phyloP scores from a whole-genome alignment of 2,113 vertebrate species.

The Colistium nudipinnis region DNA sequence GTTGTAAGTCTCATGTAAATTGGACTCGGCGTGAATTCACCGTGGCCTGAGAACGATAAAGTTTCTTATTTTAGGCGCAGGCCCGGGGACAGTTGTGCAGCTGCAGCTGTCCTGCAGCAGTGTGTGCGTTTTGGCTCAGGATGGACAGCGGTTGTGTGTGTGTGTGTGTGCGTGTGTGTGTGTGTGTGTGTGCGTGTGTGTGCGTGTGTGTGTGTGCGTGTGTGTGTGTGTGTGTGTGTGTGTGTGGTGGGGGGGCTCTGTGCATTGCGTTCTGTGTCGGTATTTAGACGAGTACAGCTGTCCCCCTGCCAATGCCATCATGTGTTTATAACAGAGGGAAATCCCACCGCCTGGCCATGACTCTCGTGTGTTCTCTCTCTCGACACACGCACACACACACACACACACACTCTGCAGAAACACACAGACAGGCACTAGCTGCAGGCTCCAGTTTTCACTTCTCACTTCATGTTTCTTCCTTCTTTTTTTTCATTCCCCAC shows the following conservation, averaged over 20 bases:
- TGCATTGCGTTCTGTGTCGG: conserved; percentile 46
- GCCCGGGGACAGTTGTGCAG: conserved; percentile 17
- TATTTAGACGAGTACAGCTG: conserved; percentile 76
- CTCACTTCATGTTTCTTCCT: conserved; percentile 18
- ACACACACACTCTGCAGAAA: too few species aligned
- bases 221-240: too few species aligned
- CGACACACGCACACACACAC: not conserved
- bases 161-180: too few species aligned
- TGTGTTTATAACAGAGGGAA: conserved; percentile 77
- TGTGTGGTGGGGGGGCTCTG: conserved; percentile 53
- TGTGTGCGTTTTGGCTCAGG: conserved; percentile 31
- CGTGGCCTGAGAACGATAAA: conserved; percentile 10
- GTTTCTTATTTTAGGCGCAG: conserved; percentile 23
- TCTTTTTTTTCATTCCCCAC: not conserved
- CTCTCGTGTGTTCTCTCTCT: conserved; percentile 18
- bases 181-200: too few species aligned
- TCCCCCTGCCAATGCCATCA: conserved; percentile 64
- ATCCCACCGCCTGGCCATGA: conserved; percentile 52
- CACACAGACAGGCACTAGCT: too few species aligned
- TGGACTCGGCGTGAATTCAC: conserved; percentile 26
- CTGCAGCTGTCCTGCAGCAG: conserved; percentile 59
- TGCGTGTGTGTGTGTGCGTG: too few species aligned
- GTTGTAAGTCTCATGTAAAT: too few species aligned
- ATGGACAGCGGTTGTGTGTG: conserved; percentile 46
- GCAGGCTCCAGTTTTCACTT: too few species aligned